Evolutionary conservation across 2,888 invertebrate genomes (phyloP).

Genomic region (Electrophaes corylata): DNA sequence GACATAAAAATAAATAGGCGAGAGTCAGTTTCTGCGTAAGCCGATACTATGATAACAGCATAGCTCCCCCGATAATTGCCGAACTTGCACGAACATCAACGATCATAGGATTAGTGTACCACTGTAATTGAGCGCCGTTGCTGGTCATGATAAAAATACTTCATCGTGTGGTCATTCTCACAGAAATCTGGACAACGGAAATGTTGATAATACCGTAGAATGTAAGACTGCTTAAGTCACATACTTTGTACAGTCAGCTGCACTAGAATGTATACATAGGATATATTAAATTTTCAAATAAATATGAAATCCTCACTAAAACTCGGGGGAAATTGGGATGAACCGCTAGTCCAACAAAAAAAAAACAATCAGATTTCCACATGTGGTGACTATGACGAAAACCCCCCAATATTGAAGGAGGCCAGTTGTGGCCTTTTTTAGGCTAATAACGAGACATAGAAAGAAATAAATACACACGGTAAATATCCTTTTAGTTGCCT

Average conservation of each 20-base stretch:
- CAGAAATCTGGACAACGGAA: neutral
- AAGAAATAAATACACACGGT: no score
- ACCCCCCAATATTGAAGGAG: no score
- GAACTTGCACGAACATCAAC: constrained; percentile 67
- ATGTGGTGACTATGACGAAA: no score
- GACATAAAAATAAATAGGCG: constrained; percentile 85
- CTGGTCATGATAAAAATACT: constrained; percentile 20
- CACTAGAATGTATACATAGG: no score
- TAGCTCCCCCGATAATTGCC: constrained; percentile 82
- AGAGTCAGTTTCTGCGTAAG: constrained; percentile 84
- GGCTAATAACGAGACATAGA: no score
- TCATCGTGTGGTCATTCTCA: neutral
- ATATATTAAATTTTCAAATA: no score
- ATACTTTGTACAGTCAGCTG: neutral
- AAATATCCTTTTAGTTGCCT: no score
- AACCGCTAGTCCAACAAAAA: no score
- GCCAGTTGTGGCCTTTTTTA: no score
- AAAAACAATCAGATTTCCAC: no score
- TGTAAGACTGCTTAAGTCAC: neutral
- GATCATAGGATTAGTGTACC: constrained; percentile 69
- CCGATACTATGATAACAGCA: constrained; percentile 83
- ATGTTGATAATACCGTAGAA: neutral
- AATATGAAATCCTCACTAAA: no score
- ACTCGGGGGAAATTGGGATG: no score
- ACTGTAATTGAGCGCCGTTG: constrained; percentile 65